Evolutionary conservation across 2,797 vertebrate genomes (phyloP), one percentile per base, ranked within the genome.

Genomic region (Serranus cabrilla): DNA sequence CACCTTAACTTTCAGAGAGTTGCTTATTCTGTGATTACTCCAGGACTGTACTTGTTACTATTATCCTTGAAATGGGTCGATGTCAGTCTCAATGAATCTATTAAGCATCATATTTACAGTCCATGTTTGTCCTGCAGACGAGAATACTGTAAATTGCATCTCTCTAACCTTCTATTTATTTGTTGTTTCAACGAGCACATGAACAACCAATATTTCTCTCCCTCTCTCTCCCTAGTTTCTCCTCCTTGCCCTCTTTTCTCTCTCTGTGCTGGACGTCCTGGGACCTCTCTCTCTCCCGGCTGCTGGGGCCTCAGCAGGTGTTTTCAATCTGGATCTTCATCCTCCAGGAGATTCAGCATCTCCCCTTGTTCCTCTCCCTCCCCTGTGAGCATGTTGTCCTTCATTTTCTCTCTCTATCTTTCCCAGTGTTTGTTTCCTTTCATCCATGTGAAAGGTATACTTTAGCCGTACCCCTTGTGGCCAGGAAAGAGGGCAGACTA

Each of bases 291-390:
- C 21, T 17, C 59, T 12, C 42, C 39, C 17, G 8, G 40, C n/a
- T 59, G 20, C 42, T 6, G 9, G 39, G 42, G 21, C 16, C 57
- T 62, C 25, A 46, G 11, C 60, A 47, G 45, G 47, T 63, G 61
- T 43, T 63, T 50, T 51, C 20, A 6, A 64, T 51, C 9, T 25
- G 16, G 58, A 45, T 45, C 7, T 40, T 57, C 6, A 34, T 21
- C 43, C 18, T 34, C 27, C 18, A 31, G 7, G 23, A 62, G 43
- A 62, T 34, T 49, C 27, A 49, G 25, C 13, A 27, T 47, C 46
- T 63, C 14, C 46, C 21, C 34, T 12, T 21, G 13, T 42, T 14
- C 43, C 39, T 56, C 31, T 42, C 37, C 12, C 13, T 42, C 8
- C 21, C 18, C 21, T n/a, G 40, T 43, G 16, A 12, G 9, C 21